Conservation (phyloP, 2,888 invertebrate species). For the Malthinus flaveolus region DNA sequence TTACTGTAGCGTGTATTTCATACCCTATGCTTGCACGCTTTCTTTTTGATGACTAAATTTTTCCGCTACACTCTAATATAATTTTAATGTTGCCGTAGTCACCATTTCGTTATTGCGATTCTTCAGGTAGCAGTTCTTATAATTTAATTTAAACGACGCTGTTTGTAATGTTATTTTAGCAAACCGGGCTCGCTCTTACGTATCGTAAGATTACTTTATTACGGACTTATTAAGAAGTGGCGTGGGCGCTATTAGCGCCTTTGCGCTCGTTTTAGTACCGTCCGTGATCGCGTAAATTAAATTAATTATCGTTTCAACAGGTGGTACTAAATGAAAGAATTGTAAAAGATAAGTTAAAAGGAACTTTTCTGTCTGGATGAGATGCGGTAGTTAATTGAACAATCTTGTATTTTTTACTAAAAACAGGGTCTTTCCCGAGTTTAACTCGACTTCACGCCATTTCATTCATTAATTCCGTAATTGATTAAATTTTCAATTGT, state of each 20-base stretch:
- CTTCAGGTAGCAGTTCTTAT: conserved; percentile 27
- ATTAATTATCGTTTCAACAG: conserved; percentile 52
- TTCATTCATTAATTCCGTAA: conserved; percentile 42
- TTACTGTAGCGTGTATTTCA: conserved; percentile 27
- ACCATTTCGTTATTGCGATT: conserved; percentile 33
- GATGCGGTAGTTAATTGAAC: conserved; percentile 47
- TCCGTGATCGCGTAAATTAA: conserved; percentile 49
- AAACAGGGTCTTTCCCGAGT: conserved; percentile 38
- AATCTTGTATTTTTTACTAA: conserved; percentile 41
- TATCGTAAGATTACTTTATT: conserved; percentile 46
- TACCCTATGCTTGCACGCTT: conserved; percentile 17
- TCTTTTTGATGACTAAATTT: conserved; percentile 20
- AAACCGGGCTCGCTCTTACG: conserved; percentile 29
- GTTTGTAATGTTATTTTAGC: conserved; percentile 36
- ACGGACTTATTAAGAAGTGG: conserved; percentile 45
- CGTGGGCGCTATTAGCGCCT: conserved; percentile 37
- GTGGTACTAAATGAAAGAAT: conserved; percentile 43
- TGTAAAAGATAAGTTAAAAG: conserved; percentile 35
- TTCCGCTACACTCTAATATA: conserved; percentile 30
- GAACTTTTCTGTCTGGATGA: conserved; percentile 44
- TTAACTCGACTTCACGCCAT: conserved; percentile 41
- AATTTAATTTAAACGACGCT: conserved; percentile 32
- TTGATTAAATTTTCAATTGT: conserved; percentile 43
- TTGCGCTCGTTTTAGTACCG: conserved; percentile 32
- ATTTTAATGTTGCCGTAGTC: conserved; percentile 33